phyloP scores from a whole-genome alignment of 2,888 invertebrate genomes.

The Ernsta delagoae region DNA sequence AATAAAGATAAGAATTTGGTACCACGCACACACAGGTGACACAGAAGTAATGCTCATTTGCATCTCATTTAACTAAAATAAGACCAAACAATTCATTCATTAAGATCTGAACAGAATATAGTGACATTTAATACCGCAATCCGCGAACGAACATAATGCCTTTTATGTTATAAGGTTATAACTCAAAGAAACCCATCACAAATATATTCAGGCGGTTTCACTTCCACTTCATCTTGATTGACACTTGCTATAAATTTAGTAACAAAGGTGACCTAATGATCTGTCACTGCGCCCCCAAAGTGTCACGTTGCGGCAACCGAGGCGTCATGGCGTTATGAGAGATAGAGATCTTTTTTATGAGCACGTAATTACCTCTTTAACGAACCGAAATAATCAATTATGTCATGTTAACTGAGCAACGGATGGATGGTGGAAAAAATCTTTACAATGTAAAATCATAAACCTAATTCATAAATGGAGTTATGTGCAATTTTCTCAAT shows the following conservation, averaged over 20 bases:
- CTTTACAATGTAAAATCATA: not conserved
- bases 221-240: not conserved
- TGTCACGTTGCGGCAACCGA: not conserved
- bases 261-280: not conserved
- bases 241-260: not conserved
- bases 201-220: not conserved
- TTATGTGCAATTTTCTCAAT: not conserved
- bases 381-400: not conserved
- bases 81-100: too few relatives aligned
- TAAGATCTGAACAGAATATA: too few relatives aligned
- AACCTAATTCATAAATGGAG: too few relatives aligned
- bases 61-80: too few relatives aligned
- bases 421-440: not conserved
- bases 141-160: too few relatives aligned
- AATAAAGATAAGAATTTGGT: too few relatives aligned
- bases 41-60: too few relatives aligned
- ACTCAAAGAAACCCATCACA: too few relatives aligned
- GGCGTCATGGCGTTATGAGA: slow-evolving; percentile 1
- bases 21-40: too few relatives aligned
- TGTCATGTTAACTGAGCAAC: not conserved
- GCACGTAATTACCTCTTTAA: not conserved
- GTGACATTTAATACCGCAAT: too few relatives aligned
- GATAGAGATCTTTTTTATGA: not conserved
- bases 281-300: not conserved
- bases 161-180: too few relatives aligned